phyloP scores from a whole-genome alignment of 1,140 invertebrate genomes.

The Notospermus geniculatus region DNA sequence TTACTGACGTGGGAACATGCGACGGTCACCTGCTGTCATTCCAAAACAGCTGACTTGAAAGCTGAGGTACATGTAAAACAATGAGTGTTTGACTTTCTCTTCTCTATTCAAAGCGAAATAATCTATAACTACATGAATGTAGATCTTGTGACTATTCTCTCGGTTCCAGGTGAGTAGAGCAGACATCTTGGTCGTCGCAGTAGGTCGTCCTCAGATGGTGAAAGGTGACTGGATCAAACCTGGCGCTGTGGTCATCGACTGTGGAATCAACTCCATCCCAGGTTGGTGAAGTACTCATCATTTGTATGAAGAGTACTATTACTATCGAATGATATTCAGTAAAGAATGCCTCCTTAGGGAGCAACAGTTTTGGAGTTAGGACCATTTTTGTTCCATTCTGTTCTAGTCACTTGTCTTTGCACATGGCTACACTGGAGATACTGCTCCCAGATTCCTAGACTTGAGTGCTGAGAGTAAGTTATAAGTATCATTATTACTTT shows the following conservation, averaged over 20 bases:
- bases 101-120: neutral
- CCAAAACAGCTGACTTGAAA: conserved; percentile 81
- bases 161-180: conserved; percentile 60
- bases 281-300: conserved; percentile 61
- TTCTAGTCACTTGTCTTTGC: no score
- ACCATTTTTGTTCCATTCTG: no score
- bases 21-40: conserved; percentile 96
- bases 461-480: no score
- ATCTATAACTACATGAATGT: neutral
- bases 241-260: conserved; percentile 98
- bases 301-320: no score
- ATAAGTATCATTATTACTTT: neutral
- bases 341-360: no score
- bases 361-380: no score
- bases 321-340: no score
- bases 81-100: neutral
- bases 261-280: conserved; percentile 93
- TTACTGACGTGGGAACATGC: conserved; percentile 95
- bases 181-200: conserved; percentile 95
- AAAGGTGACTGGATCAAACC: conserved; percentile 96
- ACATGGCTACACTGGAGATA: no score
- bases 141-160: neutral
- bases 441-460: no score
- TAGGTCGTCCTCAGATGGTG: conserved; percentile 88
- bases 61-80: conserved; percentile 64